Percentiles rank a stretch among this genome's conserved stretches.
phyloP scores from a whole-genome alignment of 2,113 vertebrate species.

The Gorsachius goisagi region DNA sequence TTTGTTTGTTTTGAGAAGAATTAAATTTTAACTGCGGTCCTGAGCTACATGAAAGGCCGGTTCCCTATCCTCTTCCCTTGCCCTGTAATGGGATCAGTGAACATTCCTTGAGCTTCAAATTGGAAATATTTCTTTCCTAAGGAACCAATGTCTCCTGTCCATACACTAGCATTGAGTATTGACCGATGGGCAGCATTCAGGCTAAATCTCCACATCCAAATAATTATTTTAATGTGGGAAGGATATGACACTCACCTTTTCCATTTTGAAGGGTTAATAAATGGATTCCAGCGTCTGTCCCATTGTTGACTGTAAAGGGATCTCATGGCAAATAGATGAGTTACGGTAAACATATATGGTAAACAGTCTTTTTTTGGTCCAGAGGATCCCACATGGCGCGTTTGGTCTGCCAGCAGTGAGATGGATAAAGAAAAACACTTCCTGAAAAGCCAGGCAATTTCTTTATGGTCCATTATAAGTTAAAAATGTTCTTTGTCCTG shows the following conservation, averaged over 20 bases:
- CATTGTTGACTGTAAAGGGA: background rate
- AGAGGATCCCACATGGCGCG: background rate
- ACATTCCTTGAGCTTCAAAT: background rate
- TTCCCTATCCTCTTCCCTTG: background rate
- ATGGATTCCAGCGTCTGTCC: background rate
- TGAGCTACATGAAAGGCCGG: background rate
- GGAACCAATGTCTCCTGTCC: background rate
- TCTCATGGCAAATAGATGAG: background rate
- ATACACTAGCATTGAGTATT: background rate
- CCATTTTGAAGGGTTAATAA: background rate
- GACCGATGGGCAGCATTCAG: background rate
- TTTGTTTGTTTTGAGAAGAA: background rate
- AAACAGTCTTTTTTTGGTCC: background rate
- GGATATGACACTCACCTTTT: background rate
- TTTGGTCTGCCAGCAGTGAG: background rate
- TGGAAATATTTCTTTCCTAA: background rate
- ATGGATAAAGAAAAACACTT: background rate
- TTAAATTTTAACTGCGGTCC: background rate
- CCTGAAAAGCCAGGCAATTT: background rate
- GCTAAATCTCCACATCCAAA: background rate
- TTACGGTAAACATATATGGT: background rate
- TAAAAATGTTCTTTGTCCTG: background rate
- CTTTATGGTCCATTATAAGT: background rate
- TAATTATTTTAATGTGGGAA: background rate
- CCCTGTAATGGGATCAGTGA: background rate